These are phyloP conservation scores for Actinostola sp. DNA, from an alignment of 92 coral and sea anemone genomes.

Conservation along the genomic window DNA sequence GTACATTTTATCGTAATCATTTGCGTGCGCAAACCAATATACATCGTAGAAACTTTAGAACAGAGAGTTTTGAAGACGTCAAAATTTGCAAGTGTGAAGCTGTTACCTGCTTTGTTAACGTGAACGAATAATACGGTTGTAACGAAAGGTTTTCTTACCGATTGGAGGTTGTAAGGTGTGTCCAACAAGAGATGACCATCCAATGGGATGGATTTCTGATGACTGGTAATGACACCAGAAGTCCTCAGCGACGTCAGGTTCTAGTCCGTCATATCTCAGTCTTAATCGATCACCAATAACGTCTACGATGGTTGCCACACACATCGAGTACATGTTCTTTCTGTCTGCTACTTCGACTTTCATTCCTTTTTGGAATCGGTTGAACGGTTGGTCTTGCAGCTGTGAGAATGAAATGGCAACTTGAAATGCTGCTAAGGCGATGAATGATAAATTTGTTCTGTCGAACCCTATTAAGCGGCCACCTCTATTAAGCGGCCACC, in stretches of 20 bases:
- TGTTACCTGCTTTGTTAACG: too few species aligned
- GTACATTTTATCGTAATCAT: too few species aligned
- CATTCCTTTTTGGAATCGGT: constrained; percentile 98
- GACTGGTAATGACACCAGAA: constrained; percentile 99
- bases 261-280: constrained; percentile 93
- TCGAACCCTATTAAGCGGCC: too few species aligned
- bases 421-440: too few species aligned
- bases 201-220: constrained; percentile 96
- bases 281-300: constrained; percentile 97
- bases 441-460: too few species aligned
- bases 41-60: too few species aligned
- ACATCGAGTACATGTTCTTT: constrained; percentile 98
- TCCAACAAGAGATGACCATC: constrained; percentile 98
- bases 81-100: too few species aligned
- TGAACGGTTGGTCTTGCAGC: constrained; percentile 93
- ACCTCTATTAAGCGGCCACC: too few species aligned
- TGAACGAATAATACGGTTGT: too few species aligned
- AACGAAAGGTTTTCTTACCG: constrained; percentile 55
- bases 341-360: constrained; percentile 99
- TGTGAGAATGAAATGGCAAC: too few species aligned
- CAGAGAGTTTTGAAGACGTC: too few species aligned
- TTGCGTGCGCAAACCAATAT: too few species aligned
- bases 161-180: constrained; percentile 97
- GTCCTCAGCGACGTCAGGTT: constrained; percentile 91
- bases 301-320: constrained; percentile 98